A percentile compares a stretch with the other conserved stretches of the same genome.
Conservation (phyloP, 2,113 vertebrate species). For the Psilopsiagon aurifrons region DNA sequence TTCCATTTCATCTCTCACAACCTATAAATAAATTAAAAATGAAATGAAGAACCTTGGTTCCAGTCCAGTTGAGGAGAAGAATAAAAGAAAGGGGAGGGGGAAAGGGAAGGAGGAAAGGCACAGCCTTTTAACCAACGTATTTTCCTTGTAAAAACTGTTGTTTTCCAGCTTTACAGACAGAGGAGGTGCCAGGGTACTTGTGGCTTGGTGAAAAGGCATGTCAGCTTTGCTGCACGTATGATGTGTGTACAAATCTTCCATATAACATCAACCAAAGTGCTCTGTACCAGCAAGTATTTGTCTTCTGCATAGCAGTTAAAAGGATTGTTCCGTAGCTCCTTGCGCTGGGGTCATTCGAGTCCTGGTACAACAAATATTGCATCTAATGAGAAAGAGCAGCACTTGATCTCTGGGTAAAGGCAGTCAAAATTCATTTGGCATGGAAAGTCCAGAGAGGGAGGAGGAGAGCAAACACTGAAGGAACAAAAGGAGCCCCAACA, state of each 20-base stretch:
- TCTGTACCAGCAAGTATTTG: slow-evolving; percentile 47
- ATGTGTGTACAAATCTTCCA: neutral
- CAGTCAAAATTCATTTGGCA: slow-evolving; percentile 41
- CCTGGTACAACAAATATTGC: slow-evolving; percentile 34
- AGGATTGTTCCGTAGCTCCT: neutral
- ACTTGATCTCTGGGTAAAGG: slow-evolving; percentile 10
- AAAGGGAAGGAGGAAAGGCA: neutral
- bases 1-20: slow-evolving; percentile 24
- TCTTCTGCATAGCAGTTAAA: slow-evolving; percentile 13
- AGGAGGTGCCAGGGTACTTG: neutral
- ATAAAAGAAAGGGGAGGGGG: rapidly evolving
- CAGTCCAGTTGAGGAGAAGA: neutral
- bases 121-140: neutral
- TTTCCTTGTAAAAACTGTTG: neutral
- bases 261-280: neutral
- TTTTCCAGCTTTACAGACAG: neutral
- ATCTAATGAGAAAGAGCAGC: slow-evolving; percentile 3
- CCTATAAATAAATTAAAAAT: slow-evolving; percentile 32
- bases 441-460: neutral
- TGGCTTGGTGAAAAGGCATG: neutral
- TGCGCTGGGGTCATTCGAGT: neutral
- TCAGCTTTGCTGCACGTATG: neutral
- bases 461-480: neutral
- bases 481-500: slow-evolving; percentile 3
- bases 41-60: slow-evolving; percentile 14